Evolutionary conservation across 2,113 vertebrate genomes (phyloP), one percentile per base, ranked within the genome.

Genomic region (Chrysemys picta): DNA sequence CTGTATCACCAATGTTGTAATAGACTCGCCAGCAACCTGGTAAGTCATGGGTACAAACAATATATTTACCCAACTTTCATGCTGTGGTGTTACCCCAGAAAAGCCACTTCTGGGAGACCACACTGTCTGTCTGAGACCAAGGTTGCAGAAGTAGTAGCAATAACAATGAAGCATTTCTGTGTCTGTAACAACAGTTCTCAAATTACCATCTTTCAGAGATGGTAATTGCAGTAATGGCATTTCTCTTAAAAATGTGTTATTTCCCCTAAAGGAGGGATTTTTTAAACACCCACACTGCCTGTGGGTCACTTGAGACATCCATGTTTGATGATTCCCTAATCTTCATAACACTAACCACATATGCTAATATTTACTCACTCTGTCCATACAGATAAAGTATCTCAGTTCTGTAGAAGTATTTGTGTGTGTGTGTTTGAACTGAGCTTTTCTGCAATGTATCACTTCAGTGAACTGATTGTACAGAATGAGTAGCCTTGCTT

Each of bases 321-420:
- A 8, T 86, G 85, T 95, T 95, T 95, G 89, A 96, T 79, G 79
- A 81, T 57, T 96, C 47, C 91, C 82, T 95, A 56, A 95, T 95
- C 91, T 93, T 93, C 93, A 84, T 79, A 59, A 81, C 89, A 91
- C 85, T 83, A 93, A 69, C 97, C 72, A 59, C 84, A 49, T 22
- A 22, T 79, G 84, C 80, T 96, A 94, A 95, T 96, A 95, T 95
- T 97, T 94, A 49, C 96, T 94, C 85, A 14, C 88, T 80, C 90
- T 89, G 79, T 12, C 88, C 76, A 49, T 17, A 2, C 80, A 81
- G 95, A 83, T 62, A 89, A 62, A 92, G 57, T 94, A n/a, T 78
- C 89, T 31, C 72, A 82, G 45, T 0, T 35, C 89, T 96, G 80
- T 89, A 56, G 94, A 42, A 82, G 89, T 53, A n/a, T 80, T 84